Conservation (phyloP, 2,888 invertebrate genomes). For the Xylocampa areola region DNA sequence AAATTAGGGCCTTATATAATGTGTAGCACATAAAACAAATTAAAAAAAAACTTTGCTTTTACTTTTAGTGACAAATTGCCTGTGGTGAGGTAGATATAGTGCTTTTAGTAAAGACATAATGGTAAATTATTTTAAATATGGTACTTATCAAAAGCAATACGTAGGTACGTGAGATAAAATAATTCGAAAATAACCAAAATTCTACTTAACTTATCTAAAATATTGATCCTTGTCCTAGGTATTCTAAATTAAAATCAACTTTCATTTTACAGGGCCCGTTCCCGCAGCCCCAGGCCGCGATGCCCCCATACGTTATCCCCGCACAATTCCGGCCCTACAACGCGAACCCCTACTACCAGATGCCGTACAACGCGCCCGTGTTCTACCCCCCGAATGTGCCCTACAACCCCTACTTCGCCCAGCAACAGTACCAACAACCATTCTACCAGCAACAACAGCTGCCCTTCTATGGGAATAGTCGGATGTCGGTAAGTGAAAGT, state of each 20-base stretch:
- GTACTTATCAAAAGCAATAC: too few relatives aligned
- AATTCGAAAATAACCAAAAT: slow-evolving; percentile 4
- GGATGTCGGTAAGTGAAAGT: slow-evolving; percentile 88
- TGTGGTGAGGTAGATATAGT: too few relatives aligned
- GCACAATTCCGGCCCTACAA: slow-evolving; percentile 86
- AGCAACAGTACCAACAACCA: slow-evolving; percentile 76
- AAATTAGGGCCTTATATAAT: too few relatives aligned
- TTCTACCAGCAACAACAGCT: slow-evolving; percentile 74
- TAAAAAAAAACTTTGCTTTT: too few relatives aligned
- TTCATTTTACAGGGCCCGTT: slow-evolving; percentile 66
- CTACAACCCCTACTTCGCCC: slow-evolving; percentile 84
- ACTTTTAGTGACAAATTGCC: too few relatives aligned
- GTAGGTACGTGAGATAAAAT: too few relatives aligned
- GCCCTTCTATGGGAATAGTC: slow-evolving; percentile 80
- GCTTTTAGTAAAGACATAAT: too few relatives aligned
- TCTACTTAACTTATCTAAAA: too few relatives aligned
- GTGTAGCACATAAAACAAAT: too few relatives aligned
- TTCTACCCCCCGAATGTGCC: slow-evolving; percentile 78
- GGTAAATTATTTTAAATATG: too few relatives aligned
- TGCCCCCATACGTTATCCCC: slow-evolving; percentile 78
- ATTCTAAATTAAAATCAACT: neutral
- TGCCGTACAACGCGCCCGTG: slow-evolving; percentile 81
- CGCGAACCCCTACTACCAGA: slow-evolving; percentile 85
- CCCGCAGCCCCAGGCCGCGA: slow-evolving; percentile 67
- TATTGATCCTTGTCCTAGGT: too few relatives aligned